Percentiles rank a stretch among this genome's conserved stretches.
These are phyloP conservation scores for Gandaritis pyraliata DNA, from an alignment of 2,888 invertebrate genomes.

Conservation along the genomic window DNA sequence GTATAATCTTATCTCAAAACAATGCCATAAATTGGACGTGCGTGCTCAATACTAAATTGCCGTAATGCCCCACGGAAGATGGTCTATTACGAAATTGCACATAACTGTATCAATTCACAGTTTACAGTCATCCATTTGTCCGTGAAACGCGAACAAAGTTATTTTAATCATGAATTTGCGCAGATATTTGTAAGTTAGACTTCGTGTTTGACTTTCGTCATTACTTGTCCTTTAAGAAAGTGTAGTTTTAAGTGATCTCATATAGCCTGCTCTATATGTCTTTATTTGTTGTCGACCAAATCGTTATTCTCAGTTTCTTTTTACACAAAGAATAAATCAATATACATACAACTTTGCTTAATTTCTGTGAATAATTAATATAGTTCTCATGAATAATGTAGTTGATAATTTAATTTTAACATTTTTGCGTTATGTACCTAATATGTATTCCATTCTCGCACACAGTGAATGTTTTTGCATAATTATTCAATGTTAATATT, in stretches of 20 bases:
- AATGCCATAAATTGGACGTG: constrained; percentile 17
- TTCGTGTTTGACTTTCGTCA: constrained; percentile 14
- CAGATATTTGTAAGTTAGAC: constrained; percentile 19
- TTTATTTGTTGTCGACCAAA: not conserved
- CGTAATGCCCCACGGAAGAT: constrained; percentile 29
- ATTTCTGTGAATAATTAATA: not conserved
- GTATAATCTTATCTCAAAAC: constrained; percentile 15
- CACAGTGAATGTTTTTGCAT: not conserved
- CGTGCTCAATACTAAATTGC: constrained; percentile 30
- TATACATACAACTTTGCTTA: not conserved
- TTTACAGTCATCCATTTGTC: constrained; percentile 23
- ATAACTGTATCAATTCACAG: constrained; percentile 36
- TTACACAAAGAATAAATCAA: too few relatives aligned
- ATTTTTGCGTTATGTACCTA: too few relatives aligned
- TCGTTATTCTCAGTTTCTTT: too few relatives aligned
- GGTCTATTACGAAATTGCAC: constrained; percentile 34
- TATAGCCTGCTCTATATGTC: not conserved
- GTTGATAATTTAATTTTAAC: not conserved
- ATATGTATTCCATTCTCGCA: not conserved
- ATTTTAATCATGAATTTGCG: constrained; percentile 21
- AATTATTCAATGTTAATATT: constrained; percentile 9
- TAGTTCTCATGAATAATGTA: not conserved
- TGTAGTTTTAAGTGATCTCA: not conserved
- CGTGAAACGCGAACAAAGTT: constrained; percentile 32
- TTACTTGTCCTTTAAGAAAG: not conserved